A percentile compares a stretch with the other conserved stretches of the same genome.
phyloP scores from a whole-genome alignment of 2,888 invertebrate species.

The Aethes cnicana region DNA sequence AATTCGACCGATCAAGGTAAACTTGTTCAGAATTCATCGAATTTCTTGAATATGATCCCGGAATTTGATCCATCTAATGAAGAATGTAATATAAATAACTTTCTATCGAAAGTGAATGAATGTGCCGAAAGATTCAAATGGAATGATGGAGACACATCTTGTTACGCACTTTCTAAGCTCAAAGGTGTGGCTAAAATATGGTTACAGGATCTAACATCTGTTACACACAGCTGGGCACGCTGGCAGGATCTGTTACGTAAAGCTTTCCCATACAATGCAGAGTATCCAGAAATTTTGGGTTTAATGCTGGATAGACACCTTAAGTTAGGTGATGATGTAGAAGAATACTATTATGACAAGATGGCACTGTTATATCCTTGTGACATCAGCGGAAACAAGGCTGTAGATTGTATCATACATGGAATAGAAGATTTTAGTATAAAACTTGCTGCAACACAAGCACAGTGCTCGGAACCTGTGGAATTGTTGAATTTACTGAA shows the following conservation, averaged over 20 bases:
- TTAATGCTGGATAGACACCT: conserved; percentile 28
- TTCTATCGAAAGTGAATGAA: background rate
- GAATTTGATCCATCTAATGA: background rate
- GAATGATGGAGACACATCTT: background rate
- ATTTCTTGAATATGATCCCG: background rate
- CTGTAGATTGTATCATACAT: conserved; percentile 30
- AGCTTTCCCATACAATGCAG: conserved; percentile 25
- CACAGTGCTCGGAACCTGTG: conserved; percentile 27
- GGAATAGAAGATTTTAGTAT: conserved; percentile 30
- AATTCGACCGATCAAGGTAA: too few species aligned
- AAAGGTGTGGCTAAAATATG: conserved; percentile 12
- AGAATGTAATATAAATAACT: background rate
- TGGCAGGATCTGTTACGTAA: background rate
- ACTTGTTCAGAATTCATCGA: too few species aligned
- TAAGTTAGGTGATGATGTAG: conserved; percentile 28
- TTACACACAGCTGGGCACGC: conserved; percentile 13
- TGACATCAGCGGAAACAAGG: conserved; percentile 24
- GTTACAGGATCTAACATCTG: conserved; percentile 13
- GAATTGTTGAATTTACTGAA: conserved; percentile 31
- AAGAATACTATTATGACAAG: conserved; percentile 33
- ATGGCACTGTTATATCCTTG: conserved; percentile 32
- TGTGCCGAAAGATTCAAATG: background rate
- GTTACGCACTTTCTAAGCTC: conserved; percentile 7
- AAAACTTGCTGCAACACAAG: conserved; percentile 25
- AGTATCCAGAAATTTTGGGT: conserved; percentile 25